A percentile compares a stretch with the other conserved stretches of the same genome.
Conservation (phyloP, 2,113 vertebrate species). For the Microtus ochrogaster region DNA sequence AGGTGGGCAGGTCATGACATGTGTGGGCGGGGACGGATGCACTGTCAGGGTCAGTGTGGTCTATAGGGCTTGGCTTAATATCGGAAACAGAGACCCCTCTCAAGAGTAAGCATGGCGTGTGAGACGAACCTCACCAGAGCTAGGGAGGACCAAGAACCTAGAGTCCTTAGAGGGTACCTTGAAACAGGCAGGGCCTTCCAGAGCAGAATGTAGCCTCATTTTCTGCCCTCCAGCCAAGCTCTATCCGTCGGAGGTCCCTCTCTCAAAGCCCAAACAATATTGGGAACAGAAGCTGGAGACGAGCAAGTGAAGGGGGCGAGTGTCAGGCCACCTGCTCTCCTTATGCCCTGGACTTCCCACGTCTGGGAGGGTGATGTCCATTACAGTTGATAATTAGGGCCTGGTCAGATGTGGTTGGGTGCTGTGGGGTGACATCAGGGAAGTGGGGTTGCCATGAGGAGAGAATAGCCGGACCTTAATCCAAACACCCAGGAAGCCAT, state of each 20-base stretch:
- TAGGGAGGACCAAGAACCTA: neutral
- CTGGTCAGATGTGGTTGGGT: neutral
- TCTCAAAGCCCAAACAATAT: neutral
- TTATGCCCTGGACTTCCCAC: neutral
- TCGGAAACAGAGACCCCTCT: neutral
- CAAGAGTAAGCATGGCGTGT: too few relatives aligned
- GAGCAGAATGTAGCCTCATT: neutral
- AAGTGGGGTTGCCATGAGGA: neutral
- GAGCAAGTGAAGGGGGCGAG: neutral
- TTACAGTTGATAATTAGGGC: neutral
- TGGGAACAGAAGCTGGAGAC: neutral
- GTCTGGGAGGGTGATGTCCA: neutral
- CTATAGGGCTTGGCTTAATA: neutral
- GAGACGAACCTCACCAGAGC: neutral
- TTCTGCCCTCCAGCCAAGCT: neutral
- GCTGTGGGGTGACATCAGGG: neutral
- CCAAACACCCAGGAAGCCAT: fast-evolving
- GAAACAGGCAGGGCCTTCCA: neutral
- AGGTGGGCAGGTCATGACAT: slow-evolving; percentile 83
- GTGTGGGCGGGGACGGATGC: neutral
- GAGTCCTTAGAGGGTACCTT: neutral
- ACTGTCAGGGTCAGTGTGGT: neutral
- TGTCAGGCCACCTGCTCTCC: neutral
- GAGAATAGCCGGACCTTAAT: too few relatives aligned
- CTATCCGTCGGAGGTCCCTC: neutral